Evolutionary conservation across 1,140 invertebrate genomes (phyloP).

Genomic region (Drosophila melanogaster): Release_6_plus_ISO1_MT NT_037436.4:6175001-6175500

Average conservation of each 20-base stretch:
- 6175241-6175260: slow-evolving; percentile 72
- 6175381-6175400: slow-evolving; percentile 90
- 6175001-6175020: slow-evolving; percentile 91
- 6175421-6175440: slow-evolving; percentile 85
- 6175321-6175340: slow-evolving; percentile 26
- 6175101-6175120: slow-evolving; percentile 31
- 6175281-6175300: slow-evolving; percentile 61
- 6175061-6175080: slow-evolving; percentile 88
- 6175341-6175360: slow-evolving; percentile 88
- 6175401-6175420: slow-evolving; percentile 89
- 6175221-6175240: slow-evolving; percentile 54
- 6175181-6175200: slow-evolving; percentile 56
- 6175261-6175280: background rate
- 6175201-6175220: background rate
- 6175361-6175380: slow-evolving; percentile 91
- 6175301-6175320: slow-evolving; percentile 64
- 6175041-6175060: slow-evolving; percentile 92
- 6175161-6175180: background rate
- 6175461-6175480: slow-evolving; percentile 88
- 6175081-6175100: background rate
- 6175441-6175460: slow-evolving; percentile 86
- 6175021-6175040: slow-evolving; percentile 94
- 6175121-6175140: slow-evolving; percentile 34
- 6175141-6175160: slow-evolving; percentile 42
- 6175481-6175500: slow-evolving; percentile 89